A percentile compares a stretch with the other conserved stretches of the same genome.
phyloP scores from a whole-genome alignment of 1,140 invertebrate genomes.

The Acromyrmex charruanus region DNA sequence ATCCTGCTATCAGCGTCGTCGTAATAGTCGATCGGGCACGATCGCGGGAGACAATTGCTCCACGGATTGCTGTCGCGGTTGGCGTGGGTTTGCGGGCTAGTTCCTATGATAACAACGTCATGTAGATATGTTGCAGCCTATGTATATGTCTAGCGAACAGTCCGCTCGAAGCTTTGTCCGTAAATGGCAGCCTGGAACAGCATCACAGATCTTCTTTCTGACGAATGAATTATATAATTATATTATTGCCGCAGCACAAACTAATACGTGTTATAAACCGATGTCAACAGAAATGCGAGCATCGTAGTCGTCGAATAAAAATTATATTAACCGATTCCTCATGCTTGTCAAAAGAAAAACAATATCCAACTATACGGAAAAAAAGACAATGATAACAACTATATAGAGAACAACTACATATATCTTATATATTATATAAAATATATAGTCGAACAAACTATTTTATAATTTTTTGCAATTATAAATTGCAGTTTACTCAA shows the following conservation, averaged over 20 bases:
- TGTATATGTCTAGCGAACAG: constrained; percentile 61
- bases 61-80: constrained; percentile 55
- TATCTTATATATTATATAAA: too few species aligned
- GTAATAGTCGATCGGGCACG: constrained; percentile 69
- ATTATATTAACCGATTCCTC: constrained; percentile 21
- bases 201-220: constrained; percentile 38
- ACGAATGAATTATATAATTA: constrained; percentile 26
- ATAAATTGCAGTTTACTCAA: too few species aligned
- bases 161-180: constrained; percentile 59
- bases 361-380: not conserved
- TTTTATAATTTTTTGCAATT: too few species aligned
- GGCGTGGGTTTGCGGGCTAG: constrained; percentile 67
- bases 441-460: too few species aligned
- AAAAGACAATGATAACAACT: too few species aligned
- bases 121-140: constrained; percentile 19
- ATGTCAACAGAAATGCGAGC: constrained; percentile 47
- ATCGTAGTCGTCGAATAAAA: not conserved
- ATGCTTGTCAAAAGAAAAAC: not conserved
- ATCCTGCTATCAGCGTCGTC: constrained; percentile 74
- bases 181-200: constrained; percentile 65
- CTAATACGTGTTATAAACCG: constrained; percentile 39
- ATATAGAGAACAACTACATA: too few species aligned
- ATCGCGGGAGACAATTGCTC: constrained; percentile 69
- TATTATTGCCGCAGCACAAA: not conserved
- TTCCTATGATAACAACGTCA: constrained; percentile 56